phyloP scores from a whole-genome alignment of 1,140 invertebrate genomes.

The Aplysia californica region DNA sequence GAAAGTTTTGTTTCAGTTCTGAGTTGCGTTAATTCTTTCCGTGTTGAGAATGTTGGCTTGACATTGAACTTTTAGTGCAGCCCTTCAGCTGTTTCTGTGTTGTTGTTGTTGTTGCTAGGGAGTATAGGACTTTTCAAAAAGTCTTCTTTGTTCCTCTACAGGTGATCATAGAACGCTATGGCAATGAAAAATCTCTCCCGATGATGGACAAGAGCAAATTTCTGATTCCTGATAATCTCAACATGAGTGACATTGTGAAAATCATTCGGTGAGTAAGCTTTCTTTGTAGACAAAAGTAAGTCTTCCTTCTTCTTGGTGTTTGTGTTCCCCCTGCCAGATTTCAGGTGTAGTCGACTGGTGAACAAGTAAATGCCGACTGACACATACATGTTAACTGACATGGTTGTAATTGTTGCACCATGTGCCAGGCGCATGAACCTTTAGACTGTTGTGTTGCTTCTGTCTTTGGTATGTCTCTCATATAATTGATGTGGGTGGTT shows the following conservation, averaged over 20 bases:
- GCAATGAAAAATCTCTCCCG: conserved; percentile 73
- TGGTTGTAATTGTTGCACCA: too few relatives aligned
- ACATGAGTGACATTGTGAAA: conserved; percentile 75
- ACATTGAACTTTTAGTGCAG: too few relatives aligned
- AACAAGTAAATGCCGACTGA: too few relatives aligned
- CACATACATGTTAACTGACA: too few relatives aligned
- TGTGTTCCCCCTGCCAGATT: too few relatives aligned
- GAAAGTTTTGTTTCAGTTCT: not conserved
- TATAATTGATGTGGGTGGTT: too few relatives aligned
- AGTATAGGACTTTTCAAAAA: not conserved
- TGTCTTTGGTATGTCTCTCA: too few relatives aligned
- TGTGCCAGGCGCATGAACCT: too few relatives aligned
- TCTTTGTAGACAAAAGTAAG: too few relatives aligned
- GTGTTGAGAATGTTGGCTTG: not conserved
- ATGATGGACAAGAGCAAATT: conserved; percentile 76
- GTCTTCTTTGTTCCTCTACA: conserved; percentile 37
- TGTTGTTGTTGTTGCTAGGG: not conserved
- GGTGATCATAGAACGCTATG: conserved; percentile 75
- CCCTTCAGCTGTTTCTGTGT: not conserved
- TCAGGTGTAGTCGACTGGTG: too few relatives aligned
- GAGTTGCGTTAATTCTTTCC: not conserved
- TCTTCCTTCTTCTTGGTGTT: too few relatives aligned
- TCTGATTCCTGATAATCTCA: conserved; percentile 75
- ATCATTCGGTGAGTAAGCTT: conserved; percentile 74
- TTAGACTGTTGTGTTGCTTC: too few relatives aligned